phyloP scores from a whole-genome alignment of 2,797 vertebrate species.

The Sebastes oblongus region DNA sequence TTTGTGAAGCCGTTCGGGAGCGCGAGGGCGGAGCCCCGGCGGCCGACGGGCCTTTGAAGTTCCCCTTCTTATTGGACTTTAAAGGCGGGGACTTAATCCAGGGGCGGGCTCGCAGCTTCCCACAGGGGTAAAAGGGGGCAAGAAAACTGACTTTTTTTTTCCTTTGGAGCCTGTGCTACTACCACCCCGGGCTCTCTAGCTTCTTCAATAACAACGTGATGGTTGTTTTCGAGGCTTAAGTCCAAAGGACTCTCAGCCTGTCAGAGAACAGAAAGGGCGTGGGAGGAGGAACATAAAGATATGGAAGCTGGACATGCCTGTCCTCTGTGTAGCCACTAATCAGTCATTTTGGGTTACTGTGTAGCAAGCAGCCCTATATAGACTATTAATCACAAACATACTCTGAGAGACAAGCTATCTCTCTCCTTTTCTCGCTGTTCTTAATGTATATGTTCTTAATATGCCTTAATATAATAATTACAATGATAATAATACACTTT shows the following conservation, averaged over 20 bases:
- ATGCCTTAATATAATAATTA: too few relatives aligned
- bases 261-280: conserved; percentile 61
- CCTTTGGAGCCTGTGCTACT: conserved; percentile 62
- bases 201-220: conserved; percentile 67
- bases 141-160: conserved; percentile 61
- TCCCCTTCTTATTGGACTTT: conserved; percentile 78
- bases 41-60: conserved; percentile 78
- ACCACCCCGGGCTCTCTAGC: conserved; percentile 62
- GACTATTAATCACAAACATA: conserved; percentile 24
- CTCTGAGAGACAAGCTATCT: neutral
- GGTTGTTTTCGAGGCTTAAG: conserved; percentile 69
- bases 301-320: conserved; percentile 57
- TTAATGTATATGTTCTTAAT: too few relatives aligned
- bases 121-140: conserved; percentile 78
- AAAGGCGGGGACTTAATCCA: conserved; percentile 81
- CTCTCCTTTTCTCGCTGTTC: neutral
- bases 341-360: conserved; percentile 44
- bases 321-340: conserved; percentile 55
- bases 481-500: too few relatives aligned
- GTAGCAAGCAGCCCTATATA: neutral
- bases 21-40: conserved; percentile 77
- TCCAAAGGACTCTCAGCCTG: conserved; percentile 67
- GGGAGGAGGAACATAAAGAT: conserved; percentile 59
- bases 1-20: conserved; percentile 80
- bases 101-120: conserved; percentile 76